phyloP scores from a whole-genome alignment of 2,113 vertebrate genomes.

The Pterocles orientalis region DNA sequence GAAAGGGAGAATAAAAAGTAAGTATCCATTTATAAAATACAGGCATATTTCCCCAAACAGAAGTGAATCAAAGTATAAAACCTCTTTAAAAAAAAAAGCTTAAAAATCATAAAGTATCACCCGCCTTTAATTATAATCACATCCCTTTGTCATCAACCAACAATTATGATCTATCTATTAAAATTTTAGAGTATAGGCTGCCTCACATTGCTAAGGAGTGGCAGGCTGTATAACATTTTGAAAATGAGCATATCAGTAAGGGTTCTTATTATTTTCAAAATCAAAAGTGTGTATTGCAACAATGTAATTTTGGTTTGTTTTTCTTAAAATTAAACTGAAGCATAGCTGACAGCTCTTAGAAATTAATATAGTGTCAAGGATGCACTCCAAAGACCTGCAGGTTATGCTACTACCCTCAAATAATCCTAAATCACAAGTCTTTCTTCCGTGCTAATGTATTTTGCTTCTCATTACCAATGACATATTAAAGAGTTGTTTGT shows the following conservation, averaged over 20 bases:
- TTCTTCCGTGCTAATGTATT: neutral
- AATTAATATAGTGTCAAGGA: neutral
- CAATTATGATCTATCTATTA: neutral
- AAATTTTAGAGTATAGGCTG: neutral
- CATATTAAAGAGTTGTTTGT: constrained; percentile 14
- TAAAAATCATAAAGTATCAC: neutral
- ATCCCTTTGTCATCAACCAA: neutral
- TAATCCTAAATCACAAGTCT: neutral
- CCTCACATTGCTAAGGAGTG: neutral
- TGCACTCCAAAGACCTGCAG: neutral
- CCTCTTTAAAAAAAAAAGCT: neutral
- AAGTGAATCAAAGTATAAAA: constrained; percentile 1
- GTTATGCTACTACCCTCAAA: neutral
- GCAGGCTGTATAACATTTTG: neutral
- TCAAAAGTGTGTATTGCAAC: neutral
- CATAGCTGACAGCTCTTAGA: neutral
- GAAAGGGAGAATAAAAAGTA: neutral
- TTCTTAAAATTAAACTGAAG: constrained; percentile 9
- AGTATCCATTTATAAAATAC: neutral
- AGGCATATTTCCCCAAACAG: neutral
- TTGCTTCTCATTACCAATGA: neutral
- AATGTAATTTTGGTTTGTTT: neutral
- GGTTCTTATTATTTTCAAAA: neutral
- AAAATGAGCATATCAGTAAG: neutral
- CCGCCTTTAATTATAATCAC: neutral